Evolutionary conservation across 2,888 invertebrate genomes (phyloP), one percentile per base, ranked within the genome.

Genomic region (Dastarcus helophoroides): DNA sequence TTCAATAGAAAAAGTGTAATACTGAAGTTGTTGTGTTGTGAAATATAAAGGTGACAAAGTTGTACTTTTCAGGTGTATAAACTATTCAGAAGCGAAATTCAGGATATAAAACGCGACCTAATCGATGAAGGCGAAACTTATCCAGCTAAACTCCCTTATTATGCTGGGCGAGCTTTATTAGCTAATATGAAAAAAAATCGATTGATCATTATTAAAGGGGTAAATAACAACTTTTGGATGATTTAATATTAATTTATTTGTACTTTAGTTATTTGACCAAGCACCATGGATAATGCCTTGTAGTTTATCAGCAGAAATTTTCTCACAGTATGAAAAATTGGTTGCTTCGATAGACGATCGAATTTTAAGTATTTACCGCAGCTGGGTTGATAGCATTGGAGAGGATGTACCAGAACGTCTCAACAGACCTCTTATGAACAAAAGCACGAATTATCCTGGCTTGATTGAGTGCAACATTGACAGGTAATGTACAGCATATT

Each of bases 401-500:
- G 71, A 71, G 26, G 73, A 75, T 53, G 65, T 73, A 27, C 58
- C 63, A 1, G 56, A 59, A 1, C 68, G 71, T 22, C 58, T 84
- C 13, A 78, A 85, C 46, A 70, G 74, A 23, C 76, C 80, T 0
- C 60, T 91, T 31, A 76, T 91, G 71, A 63, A 73, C 36, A 73
- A 75, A 37, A 82, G 79, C 50, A 53, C 59, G 10, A 62, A 63
- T 3, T 68, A 71, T 31, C 70, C 71, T 10, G 80, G 79, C 0
- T 62, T 82, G 26, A 54, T 89, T 37, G 79, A 83, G 53, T 79
- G 79, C 53, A 88, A 89, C 55, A 79, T 88, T 42, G 83, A 88
- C 55, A 69, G 71, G 78, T 78, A 54, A n/a, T n/a, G n/a, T n/a
- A n/a, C n/a, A n/a, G n/a, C n/a, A n/a, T n/a, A n/a, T n/a, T n/a